Conservation (phyloP, 2,888 invertebrate species). For the Tribolium freemani region DNA sequence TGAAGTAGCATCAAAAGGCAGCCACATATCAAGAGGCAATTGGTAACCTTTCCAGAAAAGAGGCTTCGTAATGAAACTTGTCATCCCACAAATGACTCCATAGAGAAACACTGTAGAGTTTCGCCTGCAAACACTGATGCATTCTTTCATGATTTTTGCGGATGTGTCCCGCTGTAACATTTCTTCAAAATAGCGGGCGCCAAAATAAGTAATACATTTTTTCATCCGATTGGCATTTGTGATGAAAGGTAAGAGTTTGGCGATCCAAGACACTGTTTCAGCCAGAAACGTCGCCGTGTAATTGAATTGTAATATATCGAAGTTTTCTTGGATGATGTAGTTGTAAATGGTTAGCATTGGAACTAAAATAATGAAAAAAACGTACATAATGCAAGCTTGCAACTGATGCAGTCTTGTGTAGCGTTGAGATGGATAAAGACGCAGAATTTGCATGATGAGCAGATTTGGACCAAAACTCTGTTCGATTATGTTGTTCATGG, state of each 20-base stretch:
- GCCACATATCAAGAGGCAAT: conserved; percentile 18
- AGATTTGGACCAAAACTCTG: conserved; percentile 4
- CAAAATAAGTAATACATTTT: conserved; percentile 6
- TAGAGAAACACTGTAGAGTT: conserved; percentile 5
- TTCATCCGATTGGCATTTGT: neutral
- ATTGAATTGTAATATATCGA: neutral
- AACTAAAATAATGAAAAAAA: conserved; percentile 2
- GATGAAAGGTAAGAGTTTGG: conserved; percentile 4
- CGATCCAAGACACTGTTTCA: conserved; percentile 4
- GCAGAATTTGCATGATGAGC: neutral
- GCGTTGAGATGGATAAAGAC: neutral
- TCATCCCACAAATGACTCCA: neutral
- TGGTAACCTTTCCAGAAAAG: neutral
- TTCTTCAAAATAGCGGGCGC: neutral
- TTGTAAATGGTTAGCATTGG: neutral
- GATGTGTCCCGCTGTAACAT: neutral
- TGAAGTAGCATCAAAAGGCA: neutral
- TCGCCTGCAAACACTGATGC: neutral
- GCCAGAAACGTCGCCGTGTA: neutral
- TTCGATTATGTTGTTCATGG: conserved; percentile 1
- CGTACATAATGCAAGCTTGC: neutral
- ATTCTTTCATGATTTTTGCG: conserved; percentile 2
- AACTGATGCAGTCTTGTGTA: neutral
- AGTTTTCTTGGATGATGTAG: neutral
- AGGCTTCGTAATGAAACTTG: conserved; percentile 9